Percentiles rank a stretch among this genome's conserved stretches.
Conservation (phyloP, 2,113 vertebrate species). For the Abramis brama region DNA sequence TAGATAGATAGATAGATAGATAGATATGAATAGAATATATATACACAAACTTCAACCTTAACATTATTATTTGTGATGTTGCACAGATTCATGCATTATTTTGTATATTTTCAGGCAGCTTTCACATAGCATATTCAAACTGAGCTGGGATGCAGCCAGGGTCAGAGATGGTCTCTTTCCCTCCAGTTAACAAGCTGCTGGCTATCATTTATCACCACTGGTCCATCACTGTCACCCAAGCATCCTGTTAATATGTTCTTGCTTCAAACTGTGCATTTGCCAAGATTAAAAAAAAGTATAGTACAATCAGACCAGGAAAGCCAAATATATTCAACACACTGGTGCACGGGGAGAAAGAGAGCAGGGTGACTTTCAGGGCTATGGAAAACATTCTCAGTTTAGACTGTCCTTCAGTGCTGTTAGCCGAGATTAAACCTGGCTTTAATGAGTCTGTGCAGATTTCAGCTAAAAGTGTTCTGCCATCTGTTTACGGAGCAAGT, state of each 20-base stretch:
- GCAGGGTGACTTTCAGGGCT: not conserved
- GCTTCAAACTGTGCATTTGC: not conserved
- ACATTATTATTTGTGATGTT: not conserved
- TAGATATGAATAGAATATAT: not conserved
- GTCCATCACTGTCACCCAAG: conserved; percentile 68
- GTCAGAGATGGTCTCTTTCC: conserved; percentile 64
- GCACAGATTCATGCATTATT: not conserved
- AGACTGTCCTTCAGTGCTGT: conserved; percentile 2
- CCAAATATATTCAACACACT: not conserved
- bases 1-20: not conserved
- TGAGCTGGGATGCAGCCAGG: conserved; percentile 48
- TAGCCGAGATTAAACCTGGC: conserved; percentile 27
- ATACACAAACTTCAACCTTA: not conserved
- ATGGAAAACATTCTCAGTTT: conserved; percentile 16
- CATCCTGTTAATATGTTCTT: conserved; percentile 56
- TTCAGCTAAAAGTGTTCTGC: conserved; percentile 31
- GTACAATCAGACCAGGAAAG: not conserved
- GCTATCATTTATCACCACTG: conserved; percentile 69
- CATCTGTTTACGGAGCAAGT: conserved; percentile 46
- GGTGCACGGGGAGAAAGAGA: not conserved
- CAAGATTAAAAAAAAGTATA: not conserved
- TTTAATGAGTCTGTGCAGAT: conserved; percentile 37
- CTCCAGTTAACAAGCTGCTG: conserved; percentile 59
- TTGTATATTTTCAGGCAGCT: not conserved
- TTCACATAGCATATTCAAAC: not conserved